phyloP scores from a whole-genome alignment of 2,797 vertebrate species.

The Ispidina lecontei region DNA sequence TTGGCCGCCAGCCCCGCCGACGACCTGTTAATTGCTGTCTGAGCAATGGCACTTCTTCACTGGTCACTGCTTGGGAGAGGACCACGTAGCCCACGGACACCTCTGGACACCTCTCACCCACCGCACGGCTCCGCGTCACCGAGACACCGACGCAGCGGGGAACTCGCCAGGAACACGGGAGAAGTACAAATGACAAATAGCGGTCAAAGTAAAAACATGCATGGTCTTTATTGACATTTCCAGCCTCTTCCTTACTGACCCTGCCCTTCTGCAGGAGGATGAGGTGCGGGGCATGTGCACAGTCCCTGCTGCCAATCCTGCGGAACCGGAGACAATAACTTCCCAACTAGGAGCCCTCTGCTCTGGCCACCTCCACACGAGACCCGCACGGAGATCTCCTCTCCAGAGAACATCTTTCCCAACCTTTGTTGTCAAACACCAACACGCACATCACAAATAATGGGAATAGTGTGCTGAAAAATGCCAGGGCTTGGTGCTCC shows the following conservation, averaged over 20 bases:
- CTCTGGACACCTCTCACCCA: neutral
- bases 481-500: neutral
- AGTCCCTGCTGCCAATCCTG: neutral
- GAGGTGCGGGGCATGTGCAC: neutral
- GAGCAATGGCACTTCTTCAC: neutral
- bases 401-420: neutral
- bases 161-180: fast-evolving
- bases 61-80: fast-evolving
- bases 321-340: neutral
- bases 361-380: neutral
- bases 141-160: fast-evolving
- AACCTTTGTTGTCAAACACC: neutral
- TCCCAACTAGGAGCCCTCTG: neutral
- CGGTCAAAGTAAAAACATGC: neutral
- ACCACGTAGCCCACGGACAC: fast-evolving
- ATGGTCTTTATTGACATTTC: neutral
- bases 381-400: neutral
- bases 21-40: neutral
- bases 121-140: fast-evolving
- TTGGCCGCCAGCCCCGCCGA: neutral
- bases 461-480: neutral
- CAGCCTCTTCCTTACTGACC: neutral
- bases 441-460: neutral
- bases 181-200: neutral
- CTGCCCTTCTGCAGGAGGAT: neutral